Evolutionary conservation across 2,888 invertebrate genomes (phyloP).

Genomic region (Watsonalla binaria): DNA sequence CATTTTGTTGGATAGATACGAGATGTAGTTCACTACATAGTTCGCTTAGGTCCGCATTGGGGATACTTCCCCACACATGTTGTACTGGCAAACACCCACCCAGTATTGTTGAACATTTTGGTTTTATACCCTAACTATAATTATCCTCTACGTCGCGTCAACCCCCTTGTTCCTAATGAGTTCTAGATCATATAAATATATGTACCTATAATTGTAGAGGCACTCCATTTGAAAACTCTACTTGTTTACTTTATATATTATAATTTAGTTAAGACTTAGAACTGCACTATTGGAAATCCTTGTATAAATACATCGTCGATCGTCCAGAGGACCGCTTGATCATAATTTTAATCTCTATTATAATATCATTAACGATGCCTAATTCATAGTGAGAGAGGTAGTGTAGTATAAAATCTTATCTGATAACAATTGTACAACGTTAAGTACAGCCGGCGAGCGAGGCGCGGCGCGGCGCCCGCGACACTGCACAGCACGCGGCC

Average conservation of each 20-base stretch:
- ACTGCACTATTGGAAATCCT: constrained; percentile 39
- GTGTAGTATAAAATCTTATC: constrained; percentile 65
- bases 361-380: constrained; percentile 66
- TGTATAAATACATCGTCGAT: constrained; percentile 38
- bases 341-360: constrained; percentile 58
- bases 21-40: constrained; percentile 33
- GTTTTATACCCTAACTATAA: constrained; percentile 23
- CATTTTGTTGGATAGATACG: constrained; percentile 48
- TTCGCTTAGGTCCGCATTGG: constrained; percentile 31
- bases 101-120: constrained; percentile 23
- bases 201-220: constrained; percentile 37
- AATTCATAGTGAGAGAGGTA: constrained; percentile 74
- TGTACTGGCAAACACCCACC: constrained; percentile 33
- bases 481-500: constrained; percentile 60
- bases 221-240: constrained; percentile 30
- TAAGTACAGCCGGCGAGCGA: constrained; percentile 42
- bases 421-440: constrained; percentile 48
- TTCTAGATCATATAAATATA: constrained; percentile 79
- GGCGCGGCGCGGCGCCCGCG: constrained; percentile 35
- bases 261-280: constrained; percentile 16
- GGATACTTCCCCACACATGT: constrained; percentile 27
- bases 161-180: constrained; percentile 60
- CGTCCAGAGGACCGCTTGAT: constrained; percentile 52
- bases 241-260: constrained; percentile 28
- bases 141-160: constrained; percentile 37